phyloP scores from a whole-genome alignment of 2,113 vertebrate genomes.

The Myotis yumanensis region DNA sequence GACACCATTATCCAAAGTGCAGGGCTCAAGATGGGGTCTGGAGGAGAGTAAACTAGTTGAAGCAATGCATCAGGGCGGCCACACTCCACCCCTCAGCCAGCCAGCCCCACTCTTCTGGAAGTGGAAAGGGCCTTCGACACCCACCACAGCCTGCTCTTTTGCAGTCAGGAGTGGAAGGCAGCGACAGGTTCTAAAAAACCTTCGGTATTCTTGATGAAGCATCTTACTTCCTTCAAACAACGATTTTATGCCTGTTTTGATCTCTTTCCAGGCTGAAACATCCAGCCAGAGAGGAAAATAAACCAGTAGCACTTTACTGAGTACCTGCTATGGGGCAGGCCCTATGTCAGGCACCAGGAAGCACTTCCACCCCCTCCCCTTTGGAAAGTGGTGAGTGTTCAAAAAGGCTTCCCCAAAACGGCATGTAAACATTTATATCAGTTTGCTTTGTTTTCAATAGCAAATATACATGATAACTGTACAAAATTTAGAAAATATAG shows the following conservation, averaged over 20 bases:
- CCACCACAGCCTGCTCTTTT: neutral
- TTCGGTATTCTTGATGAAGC: neutral
- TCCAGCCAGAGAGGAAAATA: neutral
- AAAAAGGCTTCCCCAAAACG: neutral
- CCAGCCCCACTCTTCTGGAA: neutral
- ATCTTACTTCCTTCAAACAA: neutral
- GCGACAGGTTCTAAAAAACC: neutral
- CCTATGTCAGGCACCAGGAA: neutral
- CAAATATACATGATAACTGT: neutral
- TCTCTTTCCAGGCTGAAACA: neutral
- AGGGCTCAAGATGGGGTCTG: neutral
- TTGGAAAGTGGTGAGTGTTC: neutral
- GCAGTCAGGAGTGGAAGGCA: neutral
- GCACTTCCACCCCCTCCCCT: no score
- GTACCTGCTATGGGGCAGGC: neutral
- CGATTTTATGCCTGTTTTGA: neutral
- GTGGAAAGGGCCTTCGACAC: neutral
- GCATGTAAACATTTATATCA: neutral
- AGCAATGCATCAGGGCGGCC: neutral
- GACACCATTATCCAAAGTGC: neutral
- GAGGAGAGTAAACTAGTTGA: neutral
- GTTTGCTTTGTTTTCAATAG: neutral
- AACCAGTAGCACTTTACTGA: neutral
- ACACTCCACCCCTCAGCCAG: neutral
- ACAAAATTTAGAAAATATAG: constrained; percentile 8